Evolutionary conservation across 2,113 vertebrate species (phyloP).

Genomic region (Pholis gunnellus): DNA sequence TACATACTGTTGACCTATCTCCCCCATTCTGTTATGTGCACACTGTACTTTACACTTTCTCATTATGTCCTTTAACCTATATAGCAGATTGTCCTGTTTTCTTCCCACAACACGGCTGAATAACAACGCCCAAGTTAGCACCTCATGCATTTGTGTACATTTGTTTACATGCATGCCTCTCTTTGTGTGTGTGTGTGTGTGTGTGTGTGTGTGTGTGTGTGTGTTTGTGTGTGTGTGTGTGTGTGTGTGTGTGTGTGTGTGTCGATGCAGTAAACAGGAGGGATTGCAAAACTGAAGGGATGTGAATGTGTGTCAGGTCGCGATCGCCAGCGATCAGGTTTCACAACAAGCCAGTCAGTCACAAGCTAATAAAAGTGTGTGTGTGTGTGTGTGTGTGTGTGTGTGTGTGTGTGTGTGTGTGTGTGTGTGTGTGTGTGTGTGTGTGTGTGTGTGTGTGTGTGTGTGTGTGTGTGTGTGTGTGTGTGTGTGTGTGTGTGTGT

Average conservation of each 20-base stretch:
- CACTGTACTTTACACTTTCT: neutral
- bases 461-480: neutral
- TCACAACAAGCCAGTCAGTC: conserved; percentile 73
- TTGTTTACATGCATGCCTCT: conserved; percentile 26
- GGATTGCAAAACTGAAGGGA: conserved; percentile 62
- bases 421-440: neutral
- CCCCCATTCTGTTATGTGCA: neutral
- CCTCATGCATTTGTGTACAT: neutral
- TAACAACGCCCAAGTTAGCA: neutral
- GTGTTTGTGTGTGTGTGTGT: conserved; percentile 18
- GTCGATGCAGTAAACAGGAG: conserved; percentile 51
- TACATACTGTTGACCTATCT: neutral
- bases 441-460: neutral
- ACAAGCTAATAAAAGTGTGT: conserved; percentile 11
- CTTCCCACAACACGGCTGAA: neutral
- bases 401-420: neutral
- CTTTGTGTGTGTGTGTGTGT: conserved; percentile 9
- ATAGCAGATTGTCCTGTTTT: neutral
- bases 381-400: neutral
- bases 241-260: neutral
- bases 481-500: neutral
- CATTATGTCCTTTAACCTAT: neutral
- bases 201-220: neutral
- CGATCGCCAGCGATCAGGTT: conserved; percentile 49
- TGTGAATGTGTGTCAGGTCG: conserved; percentile 48